These are phyloP conservation scores for Myioborus melanocephalus DNA, from an alignment of 2,797 vertebrate genomes.

Conservation along the genomic window DNA sequence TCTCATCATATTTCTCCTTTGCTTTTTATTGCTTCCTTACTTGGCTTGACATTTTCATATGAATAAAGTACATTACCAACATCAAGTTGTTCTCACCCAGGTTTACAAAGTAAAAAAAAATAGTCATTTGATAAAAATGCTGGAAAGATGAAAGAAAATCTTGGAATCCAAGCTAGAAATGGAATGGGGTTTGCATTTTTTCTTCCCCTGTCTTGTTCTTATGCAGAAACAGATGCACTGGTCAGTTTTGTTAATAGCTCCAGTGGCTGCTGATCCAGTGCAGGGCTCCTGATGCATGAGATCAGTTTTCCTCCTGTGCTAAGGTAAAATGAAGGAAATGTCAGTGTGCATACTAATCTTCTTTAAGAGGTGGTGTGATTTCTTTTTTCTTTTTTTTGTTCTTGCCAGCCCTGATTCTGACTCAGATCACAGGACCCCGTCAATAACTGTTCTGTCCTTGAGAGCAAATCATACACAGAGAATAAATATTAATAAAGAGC, in stretches of 20 bases:
- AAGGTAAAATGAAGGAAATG: background rate
- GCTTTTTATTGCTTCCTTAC: constrained; percentile 55
- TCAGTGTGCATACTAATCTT: background rate
- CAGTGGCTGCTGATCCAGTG: background rate
- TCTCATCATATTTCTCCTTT: constrained; percentile 44
- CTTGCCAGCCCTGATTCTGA: background rate
- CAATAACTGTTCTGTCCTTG: background rate
- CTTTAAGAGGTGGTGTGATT: background rate
- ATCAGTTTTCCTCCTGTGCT: background rate
- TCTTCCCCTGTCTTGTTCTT: background rate
- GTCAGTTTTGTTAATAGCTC: background rate
- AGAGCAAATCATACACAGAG: background rate
- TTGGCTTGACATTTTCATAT: constrained; percentile 60
- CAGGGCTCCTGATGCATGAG: background rate
- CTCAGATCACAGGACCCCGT: background rate
- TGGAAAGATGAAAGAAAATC: constrained; percentile 30
- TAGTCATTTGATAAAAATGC: constrained; percentile 12
- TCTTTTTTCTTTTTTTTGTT: background rate
- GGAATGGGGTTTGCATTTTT: background rate
- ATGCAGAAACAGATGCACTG: background rate
- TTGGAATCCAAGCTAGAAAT: background rate
- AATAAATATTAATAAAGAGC: background rate
- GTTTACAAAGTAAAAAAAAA: constrained; percentile 20
- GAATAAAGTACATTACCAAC: constrained; percentile 41
- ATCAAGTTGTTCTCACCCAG: constrained; percentile 17